Evolutionary conservation across 2,113 vertebrate species (phyloP).

Genomic region (Todiramphus saurophagus): DNA sequence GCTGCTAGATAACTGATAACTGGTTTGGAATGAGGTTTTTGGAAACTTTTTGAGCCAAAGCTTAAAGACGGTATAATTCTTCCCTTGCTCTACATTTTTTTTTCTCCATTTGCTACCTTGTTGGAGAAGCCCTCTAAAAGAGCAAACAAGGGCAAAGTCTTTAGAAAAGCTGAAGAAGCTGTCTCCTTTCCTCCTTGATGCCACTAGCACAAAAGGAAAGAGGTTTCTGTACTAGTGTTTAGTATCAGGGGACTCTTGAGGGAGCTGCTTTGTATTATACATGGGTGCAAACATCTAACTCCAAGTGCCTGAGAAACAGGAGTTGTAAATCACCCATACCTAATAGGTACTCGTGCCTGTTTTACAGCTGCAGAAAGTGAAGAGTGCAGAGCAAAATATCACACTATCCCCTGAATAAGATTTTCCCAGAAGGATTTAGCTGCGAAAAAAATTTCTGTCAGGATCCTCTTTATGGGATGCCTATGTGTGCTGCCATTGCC

Average conservation of each 20-base stretch:
- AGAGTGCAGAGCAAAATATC: not conserved
- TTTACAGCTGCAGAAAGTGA: not conserved
- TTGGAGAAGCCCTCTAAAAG: not conserved
- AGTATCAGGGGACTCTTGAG: not conserved
- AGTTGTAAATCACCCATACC: not conserved
- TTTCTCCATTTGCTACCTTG: fast-evolving
- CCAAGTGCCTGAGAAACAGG: not conserved
- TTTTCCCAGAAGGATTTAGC: not conserved
- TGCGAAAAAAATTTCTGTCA: not conserved
- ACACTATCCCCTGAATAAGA: not conserved
- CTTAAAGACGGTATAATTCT: not conserved
- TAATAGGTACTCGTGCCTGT: not conserved
- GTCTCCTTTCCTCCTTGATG: not conserved
- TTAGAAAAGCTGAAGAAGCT: not conserved
- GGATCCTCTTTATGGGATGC: not conserved
- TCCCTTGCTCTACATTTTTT: not conserved
- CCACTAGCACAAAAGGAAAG: not conserved
- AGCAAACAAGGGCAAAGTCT: not conserved
- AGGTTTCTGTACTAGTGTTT: not conserved
- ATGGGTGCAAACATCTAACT: not conserved
- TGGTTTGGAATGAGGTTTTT: not conserved
- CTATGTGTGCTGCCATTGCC: not conserved
- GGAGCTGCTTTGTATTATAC: not conserved
- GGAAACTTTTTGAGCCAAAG: not conserved
- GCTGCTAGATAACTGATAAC: not conserved